Evolutionary conservation across 1,140 invertebrate species (phyloP).

Genomic region (Bombus pascuorum): DNA sequence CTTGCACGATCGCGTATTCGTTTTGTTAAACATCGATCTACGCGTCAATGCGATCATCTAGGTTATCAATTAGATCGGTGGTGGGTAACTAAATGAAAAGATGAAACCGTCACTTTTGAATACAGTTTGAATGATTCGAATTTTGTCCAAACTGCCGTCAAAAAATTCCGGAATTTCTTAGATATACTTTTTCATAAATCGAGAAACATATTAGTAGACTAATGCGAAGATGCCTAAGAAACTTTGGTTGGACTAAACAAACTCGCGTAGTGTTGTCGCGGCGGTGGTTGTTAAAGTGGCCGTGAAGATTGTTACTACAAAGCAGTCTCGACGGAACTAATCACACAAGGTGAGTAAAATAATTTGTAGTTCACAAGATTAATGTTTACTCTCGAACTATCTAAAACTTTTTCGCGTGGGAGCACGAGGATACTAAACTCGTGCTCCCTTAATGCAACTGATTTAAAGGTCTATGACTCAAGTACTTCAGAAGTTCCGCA

Average conservation of each 20-base stretch:
- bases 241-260: not conserved
- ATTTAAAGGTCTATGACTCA: not conserved
- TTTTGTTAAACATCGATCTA: not conserved
- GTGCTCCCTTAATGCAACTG: not conserved
- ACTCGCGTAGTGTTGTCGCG: not conserved
- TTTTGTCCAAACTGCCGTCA: not conserved
- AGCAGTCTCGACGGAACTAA: conserved; percentile 5
- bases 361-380: conserved; percentile 17
- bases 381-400: not conserved
- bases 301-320: conserved; percentile 31
- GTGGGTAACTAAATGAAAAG: not conserved
- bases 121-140: not conserved
- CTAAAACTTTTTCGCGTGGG: not conserved
- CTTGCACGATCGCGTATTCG: not conserved
- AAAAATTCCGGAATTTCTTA: fast-evolving
- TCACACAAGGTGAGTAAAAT: conserved; percentile 32
- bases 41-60: not conserved
- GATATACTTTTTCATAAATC: not conserved
- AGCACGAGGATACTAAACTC: not conserved
- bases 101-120: not conserved
- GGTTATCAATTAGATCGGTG: not conserved
- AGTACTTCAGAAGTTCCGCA: not conserved
- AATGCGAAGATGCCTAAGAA: conserved; percentile 12
- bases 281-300: conserved; percentile 24
- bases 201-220: not conserved